These are phyloP conservation scores for Pandemis heparana DNA, from an alignment of 2,888 invertebrate species.

Conservation along the genomic window DNA sequence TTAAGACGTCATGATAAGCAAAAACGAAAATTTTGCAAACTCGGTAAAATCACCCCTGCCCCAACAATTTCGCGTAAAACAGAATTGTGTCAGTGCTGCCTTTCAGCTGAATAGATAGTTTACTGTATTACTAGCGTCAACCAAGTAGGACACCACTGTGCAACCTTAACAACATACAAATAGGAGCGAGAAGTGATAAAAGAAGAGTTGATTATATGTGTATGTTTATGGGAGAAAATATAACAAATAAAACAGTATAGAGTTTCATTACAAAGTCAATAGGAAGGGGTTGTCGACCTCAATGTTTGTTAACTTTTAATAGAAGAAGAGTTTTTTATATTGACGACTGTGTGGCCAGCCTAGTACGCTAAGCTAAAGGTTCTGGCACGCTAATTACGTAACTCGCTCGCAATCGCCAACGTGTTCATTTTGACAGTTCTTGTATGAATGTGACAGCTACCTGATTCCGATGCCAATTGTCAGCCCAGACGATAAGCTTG, in stretches of 20 bases:
- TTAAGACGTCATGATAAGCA: no score
- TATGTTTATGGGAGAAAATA: neutral
- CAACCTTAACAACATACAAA: neutral
- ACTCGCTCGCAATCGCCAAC: no score
- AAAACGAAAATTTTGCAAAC: no score
- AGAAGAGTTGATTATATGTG: neutral
- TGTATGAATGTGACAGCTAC: no score
- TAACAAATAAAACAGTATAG: conserved; percentile 13
- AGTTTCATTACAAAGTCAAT: conserved; percentile 4
- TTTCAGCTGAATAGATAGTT: neutral
- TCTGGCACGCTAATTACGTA: no score
- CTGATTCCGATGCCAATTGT: no score
- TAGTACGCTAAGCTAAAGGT: no score
- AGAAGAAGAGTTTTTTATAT: no score
- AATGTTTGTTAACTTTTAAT: no score
- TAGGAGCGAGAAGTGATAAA: neutral
- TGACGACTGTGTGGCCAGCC: no score
- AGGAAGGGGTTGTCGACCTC: neutral
- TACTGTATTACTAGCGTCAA: neutral
- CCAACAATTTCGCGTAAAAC: neutral
- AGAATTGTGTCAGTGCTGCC: neutral
- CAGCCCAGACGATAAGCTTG: no score
- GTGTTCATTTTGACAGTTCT: no score
- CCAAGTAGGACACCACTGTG: neutral
- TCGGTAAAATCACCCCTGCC: neutral